Evolutionary conservation across 2,113 vertebrate genomes (phyloP), one percentile per base, ranked within the genome.

Genomic region (Erpornis zantholeuca): DNA sequence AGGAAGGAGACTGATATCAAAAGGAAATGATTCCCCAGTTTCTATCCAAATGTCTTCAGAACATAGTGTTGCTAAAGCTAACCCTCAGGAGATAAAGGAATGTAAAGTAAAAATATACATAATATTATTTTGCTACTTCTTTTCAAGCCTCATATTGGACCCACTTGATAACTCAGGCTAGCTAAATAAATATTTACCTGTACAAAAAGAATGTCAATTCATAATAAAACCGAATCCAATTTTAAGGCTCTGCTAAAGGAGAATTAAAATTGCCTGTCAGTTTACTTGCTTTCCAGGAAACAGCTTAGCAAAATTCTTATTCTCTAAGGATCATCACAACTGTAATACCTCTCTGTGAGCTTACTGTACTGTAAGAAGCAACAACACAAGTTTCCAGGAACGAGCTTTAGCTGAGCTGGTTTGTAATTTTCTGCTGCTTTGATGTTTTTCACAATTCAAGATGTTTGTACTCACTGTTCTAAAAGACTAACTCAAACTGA

Each of bases 231-330:
- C 10, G 0, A 61, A 83, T 70, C 20, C 7, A 15, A 17, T 57
- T 61, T 29, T 49, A 91, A 92, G 52, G n/a, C 60, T 86, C 70
- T 86, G 45, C 80, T 77, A 36, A 88, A 76, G 33, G 53, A 80
- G 42, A 65, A 77, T 91, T 57, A 45, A 95, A 70, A 54, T 81
- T 73, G 22, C 66, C 60, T 91, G 42, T 12, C 69, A 45, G 69
- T 75, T 94, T 65, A 70, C 38, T 75, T 87, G 70, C 64, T 91
- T 91, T 95, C 49, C 54, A 92, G 56, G 68, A 86, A 93, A 70
- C 16, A 72, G 70, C 69, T 93, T 57, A 83, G 68, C 64, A 86
- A 86, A 83, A 86, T 63, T 70, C 81, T 53, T 86, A 19, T 49
- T 90, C 56, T 81, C n/a, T 35, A 35, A 88, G 38, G 73, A 72